Evolutionary conservation across 1,140 invertebrate genomes (phyloP), one percentile per base, ranked within the genome.

Genomic region (Eulimnadia texana): DNA sequence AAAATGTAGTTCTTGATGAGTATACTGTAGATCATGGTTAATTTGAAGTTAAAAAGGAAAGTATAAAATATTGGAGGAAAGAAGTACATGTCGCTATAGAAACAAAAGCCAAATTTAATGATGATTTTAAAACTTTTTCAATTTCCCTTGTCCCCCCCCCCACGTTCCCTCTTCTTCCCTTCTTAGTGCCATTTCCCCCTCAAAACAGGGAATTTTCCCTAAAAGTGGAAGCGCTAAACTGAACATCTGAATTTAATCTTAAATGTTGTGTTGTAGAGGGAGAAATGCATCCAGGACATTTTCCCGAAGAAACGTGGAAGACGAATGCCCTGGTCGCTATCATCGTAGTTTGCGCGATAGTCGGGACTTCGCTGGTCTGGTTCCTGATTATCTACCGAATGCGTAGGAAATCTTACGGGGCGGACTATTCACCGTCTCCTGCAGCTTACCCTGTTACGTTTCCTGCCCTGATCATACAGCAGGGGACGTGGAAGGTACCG

Each of bases 351-450:
- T 92, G 90, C 71, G 84, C 90, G 28, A 42, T 42, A 42, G 86
- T 95, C 19, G 81, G 83, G 3, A 93, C 89, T 2, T 93, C 90
- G 0, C 79, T 92, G 11, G 80, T 93, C 28, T 94, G 90, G 90
- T 88, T 93, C 16, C 82, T 90, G 3, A 86, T 94, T 60, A 93
- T 94, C 67, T 93, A 93, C 70, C 85, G 90, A 67, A 89, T 87
- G 1, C 73, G 84, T 59, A 81, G 81, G 70, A 76, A 80, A 16
- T 74, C 81, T 67, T 9, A 16, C 33, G 22, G 49, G 42, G 58
- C 61, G 66, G 16, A 62, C 64, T 28, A 49, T 24, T 29, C 33
- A 16, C 16, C 33, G 6, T 42, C 33, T 6, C 33, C 16, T 42
- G 6, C 33, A 9, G 6, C 33, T 6, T 16, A 6, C 33, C 16